Percentiles rank a stretch among this genome's conserved stretches.
Conservation (phyloP, 2,113 vertebrate genomes). For the Sander lucioperca region DNA sequence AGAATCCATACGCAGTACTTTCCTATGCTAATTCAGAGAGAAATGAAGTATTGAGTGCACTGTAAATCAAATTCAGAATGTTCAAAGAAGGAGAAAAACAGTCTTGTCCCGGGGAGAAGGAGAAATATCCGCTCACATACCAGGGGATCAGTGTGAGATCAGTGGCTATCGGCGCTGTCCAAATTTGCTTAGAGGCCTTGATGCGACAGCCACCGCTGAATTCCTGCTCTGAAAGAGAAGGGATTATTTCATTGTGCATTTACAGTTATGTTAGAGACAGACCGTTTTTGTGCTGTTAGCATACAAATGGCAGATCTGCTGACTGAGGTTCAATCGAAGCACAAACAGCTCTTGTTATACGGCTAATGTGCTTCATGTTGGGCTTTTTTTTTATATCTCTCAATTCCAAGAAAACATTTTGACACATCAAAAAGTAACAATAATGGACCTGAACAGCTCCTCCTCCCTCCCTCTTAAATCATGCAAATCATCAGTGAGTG, state of each 20-base stretch:
- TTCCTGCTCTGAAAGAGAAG: conserved; percentile 6
- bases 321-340: background rate
- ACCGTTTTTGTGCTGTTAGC: background rate
- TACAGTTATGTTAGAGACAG: background rate
- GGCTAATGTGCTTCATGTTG: conserved; percentile 1
- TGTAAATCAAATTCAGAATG: conserved; percentile 54
- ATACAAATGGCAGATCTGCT: conserved; percentile 39
- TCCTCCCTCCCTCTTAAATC: conserved; percentile 25
- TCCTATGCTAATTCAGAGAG: conserved; percentile 54
- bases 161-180: conserved; percentile 34
- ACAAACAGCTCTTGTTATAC: background rate
- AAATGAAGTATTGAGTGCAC: conserved; percentile 27
- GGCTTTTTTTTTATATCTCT: conserved; percentile 3
- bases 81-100: conserved; percentile 56
- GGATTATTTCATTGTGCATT: conserved; percentile 11
- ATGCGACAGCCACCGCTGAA: conserved; percentile 18
- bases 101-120: conserved; percentile 19
- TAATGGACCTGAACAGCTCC: conserved; percentile 25
- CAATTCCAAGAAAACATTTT: conserved; percentile 16
- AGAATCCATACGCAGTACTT: conserved; percentile 36
- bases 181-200: conserved; percentile 34
- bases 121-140: conserved; percentile 39
- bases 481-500: conserved; percentile 28
- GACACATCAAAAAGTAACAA: conserved; percentile 32
- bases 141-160: conserved; percentile 60